Evolutionary conservation across 1,140 invertebrate species (phyloP), one percentile per base, ranked within the genome.

Genomic region (Amphibalanus amphitrite): DNA sequence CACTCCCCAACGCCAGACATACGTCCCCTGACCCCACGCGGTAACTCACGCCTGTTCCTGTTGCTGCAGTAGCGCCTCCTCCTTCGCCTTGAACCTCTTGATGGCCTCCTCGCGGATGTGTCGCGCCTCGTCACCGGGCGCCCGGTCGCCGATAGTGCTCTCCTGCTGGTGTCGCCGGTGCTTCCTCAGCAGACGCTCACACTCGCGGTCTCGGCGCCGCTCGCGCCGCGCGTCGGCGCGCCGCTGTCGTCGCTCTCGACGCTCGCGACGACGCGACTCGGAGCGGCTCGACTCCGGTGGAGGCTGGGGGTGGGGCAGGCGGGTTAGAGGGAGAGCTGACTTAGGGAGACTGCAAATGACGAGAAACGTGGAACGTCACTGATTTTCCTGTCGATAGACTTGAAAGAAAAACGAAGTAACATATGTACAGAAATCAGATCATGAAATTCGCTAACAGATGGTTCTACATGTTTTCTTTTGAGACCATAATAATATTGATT

Each of bases 1-100:
- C 47, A 1, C 47, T 23, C 6, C 47, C 47, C 10, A 38, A 6
- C 4, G 4, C 33, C 15, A 38, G 4, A 15, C 33, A 4, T 38
- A 15, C 15, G 4, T 17, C 47, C 20, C 47, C 47, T 20, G 6
- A 17, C 47, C 67, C 76, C 74, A 70, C 69, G 59, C 65, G 28
- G 59, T 29, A 38, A 59, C 47, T 59, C 47, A 59, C 47, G 47
- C 47, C 74, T 30, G 71, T 69, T 28, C 73, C 69, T n/a, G 67
- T 69, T n/a, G 69, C 28, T 70, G 80, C 81, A 81, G 30, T 81
- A 80, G 0, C 79, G 80, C 26, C 82, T 77, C 70, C 79, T 76
- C 72, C 78, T 80, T 65, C 69, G 71, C 28, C 73, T 74, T 30
- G 68, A 69, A 23, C 69, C 29, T 13, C 26, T 30, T 28, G 28